Conservation (phyloP, 2,888 invertebrate species). For the Pecten maximus region DNA sequence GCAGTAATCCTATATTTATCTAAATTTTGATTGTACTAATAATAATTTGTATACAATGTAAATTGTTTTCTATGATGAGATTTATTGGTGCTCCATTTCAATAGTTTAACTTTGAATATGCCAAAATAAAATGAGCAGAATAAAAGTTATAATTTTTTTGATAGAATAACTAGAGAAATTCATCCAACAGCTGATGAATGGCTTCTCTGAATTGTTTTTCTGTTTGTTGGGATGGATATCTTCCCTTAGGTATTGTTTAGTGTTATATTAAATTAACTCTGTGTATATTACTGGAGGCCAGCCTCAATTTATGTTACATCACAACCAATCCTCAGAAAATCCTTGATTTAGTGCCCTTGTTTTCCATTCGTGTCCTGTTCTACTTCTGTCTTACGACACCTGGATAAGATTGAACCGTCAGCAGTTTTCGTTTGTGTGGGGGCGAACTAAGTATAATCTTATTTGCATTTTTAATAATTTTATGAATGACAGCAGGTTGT, state of each 20-base stretch:
- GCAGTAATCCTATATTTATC: no score
- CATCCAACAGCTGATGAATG: neutral
- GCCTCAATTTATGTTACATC: neutral
- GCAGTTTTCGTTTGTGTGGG: neutral
- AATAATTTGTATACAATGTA: no score
- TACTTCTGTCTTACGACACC: neutral
- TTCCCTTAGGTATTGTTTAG: neutral
- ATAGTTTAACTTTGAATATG: no score
- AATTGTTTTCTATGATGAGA: no score
- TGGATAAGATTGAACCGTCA: neutral
- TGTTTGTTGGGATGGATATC: neutral
- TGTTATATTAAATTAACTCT: neutral
- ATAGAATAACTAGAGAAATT: neutral
- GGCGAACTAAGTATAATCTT: constrained; percentile 7
- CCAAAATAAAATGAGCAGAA: no score
- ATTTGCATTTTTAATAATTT: constrained; percentile 28
- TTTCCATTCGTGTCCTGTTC: neutral
- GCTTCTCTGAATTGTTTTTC: neutral
- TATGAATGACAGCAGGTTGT: neutral
- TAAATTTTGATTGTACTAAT: no score
- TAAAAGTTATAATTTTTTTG: neutral
- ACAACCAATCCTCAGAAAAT: neutral
- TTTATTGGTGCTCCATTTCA: no score
- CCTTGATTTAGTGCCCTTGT: neutral
- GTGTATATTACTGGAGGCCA: neutral